Conservation (phyloP, 2,888 invertebrate species). For the Heliconius erato region DNA sequence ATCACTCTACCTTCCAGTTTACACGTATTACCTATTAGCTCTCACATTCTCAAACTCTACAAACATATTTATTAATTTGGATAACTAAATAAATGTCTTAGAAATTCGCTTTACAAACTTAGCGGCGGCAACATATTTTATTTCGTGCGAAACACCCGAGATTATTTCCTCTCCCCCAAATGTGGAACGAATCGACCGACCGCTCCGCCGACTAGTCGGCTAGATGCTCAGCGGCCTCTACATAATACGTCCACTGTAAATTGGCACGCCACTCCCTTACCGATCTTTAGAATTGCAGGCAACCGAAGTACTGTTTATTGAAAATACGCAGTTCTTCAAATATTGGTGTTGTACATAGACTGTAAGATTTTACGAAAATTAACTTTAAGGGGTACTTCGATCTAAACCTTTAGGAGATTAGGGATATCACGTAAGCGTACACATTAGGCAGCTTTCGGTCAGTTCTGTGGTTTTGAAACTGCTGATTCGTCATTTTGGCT, state of each 20-base stretch:
- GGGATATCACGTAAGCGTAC: constrained; percentile 69
- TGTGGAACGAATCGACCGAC: constrained; percentile 61
- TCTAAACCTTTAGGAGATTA: constrained; percentile 79
- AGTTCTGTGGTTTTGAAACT: constrained; percentile 54
- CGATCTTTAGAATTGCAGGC: constrained; percentile 47
- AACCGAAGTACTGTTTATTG: constrained; percentile 47
- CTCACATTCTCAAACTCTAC: background rate
- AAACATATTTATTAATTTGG: constrained; percentile 39
- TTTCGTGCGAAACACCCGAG: constrained; percentile 73
- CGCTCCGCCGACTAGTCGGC: constrained; percentile 61
- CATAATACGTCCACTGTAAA: constrained; percentile 59
- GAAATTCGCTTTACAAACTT: constrained; percentile 68
- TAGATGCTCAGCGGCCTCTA: constrained; percentile 61
- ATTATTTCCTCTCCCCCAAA: constrained; percentile 67
- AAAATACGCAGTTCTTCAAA: constrained; percentile 50
- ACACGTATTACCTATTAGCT: background rate
- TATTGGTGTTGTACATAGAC: constrained; percentile 64
- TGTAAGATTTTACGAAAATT: constrained; percentile 84
- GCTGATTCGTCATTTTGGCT: constrained; percentile 26
- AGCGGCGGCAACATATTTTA: constrained; percentile 74
- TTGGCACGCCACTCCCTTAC: constrained; percentile 59
- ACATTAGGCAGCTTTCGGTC: constrained; percentile 64
- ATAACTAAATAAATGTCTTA: constrained; percentile 54
- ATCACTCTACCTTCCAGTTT: background rate
- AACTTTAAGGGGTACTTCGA: constrained; percentile 80